Conservation (phyloP, 2,888 invertebrate genomes). For the Drosophila multiciliata region DNA sequence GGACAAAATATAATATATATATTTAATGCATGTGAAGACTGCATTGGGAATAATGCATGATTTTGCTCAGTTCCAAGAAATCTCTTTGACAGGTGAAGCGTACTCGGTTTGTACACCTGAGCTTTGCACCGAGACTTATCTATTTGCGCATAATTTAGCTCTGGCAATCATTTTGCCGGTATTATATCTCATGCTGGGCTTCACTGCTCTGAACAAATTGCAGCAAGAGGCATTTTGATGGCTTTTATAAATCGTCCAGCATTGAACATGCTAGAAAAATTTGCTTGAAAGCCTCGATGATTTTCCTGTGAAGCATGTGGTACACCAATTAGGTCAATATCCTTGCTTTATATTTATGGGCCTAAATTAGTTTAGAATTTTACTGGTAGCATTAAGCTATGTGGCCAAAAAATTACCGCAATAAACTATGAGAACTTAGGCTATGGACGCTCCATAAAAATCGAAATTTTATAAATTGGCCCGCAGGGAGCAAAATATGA, state of each 20-base stretch:
- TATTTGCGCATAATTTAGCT: neutral
- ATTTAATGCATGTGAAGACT: neutral
- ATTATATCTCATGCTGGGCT: slow-evolving; percentile 1
- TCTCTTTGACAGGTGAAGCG: neutral
- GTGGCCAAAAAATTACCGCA: slow-evolving; percentile 51
- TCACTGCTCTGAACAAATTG: slow-evolving; percentile 36
- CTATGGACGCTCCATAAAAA: slow-evolving; percentile 60
- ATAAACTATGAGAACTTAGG: slow-evolving; percentile 64
- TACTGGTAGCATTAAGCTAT: slow-evolving; percentile 62
- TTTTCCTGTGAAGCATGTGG: slow-evolving; percentile 50
- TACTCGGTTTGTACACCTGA: neutral
- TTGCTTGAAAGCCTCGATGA: slow-evolving; percentile 10
- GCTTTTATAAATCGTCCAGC: slow-evolving; percentile 60
- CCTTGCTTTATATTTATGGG: slow-evolving; percentile 65
- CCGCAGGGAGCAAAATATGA: slow-evolving; percentile 37
- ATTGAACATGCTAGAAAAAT: slow-evolving; percentile 52
- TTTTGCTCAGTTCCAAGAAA: neutral
- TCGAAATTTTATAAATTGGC: slow-evolving; percentile 73
- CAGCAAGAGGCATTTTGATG: slow-evolving; percentile 55
- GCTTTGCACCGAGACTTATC: neutral
- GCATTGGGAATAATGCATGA: neutral
- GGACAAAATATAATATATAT: neutral
- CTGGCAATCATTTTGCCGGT: neutral
- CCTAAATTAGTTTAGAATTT: slow-evolving; percentile 72
- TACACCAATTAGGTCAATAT: slow-evolving; percentile 76